These are phyloP conservation scores for Sphenodon punctatus DNA, from an alignment of 2,797 vertebrate genomes.

Conservation along the genomic window DNA sequence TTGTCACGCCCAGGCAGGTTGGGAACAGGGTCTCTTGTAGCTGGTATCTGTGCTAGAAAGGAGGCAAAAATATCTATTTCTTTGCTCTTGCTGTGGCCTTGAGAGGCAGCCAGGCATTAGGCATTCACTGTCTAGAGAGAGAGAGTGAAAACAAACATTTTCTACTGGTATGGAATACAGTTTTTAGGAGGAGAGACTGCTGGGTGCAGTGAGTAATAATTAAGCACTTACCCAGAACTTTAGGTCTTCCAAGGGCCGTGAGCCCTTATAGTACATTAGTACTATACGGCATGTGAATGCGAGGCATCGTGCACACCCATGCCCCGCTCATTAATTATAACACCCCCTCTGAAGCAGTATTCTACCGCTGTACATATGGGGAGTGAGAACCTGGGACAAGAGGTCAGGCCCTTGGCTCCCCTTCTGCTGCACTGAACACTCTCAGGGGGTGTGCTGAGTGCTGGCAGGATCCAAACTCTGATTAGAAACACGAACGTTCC, in stretches of 20 bases:
- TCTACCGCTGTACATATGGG: background rate
- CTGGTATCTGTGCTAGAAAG: background rate
- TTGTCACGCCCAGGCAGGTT: background rate
- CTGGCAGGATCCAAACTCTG: background rate
- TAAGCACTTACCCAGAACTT: fast-evolving
- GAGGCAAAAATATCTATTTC: background rate
- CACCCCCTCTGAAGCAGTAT: background rate
- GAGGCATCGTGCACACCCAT: background rate
- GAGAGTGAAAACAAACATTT: background rate
- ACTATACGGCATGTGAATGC: background rate
- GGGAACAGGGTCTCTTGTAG: background rate
- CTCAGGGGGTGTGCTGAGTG: background rate
- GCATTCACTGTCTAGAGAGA: background rate
- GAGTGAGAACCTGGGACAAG: background rate
- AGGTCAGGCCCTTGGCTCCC: background rate
- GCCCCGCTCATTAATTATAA: background rate
- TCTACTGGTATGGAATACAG: fast-evolving
- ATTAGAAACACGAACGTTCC: background rate
- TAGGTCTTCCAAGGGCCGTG: background rate
- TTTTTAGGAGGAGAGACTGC: background rate
- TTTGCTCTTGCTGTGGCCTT: background rate
- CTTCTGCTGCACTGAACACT: background rate
- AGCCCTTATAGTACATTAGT: background rate
- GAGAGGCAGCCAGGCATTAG: fast-evolving
- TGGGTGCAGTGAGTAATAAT: background rate